Conservation (phyloP, 2,888 invertebrate genomes). For the Callyntrura sp. region DNA sequence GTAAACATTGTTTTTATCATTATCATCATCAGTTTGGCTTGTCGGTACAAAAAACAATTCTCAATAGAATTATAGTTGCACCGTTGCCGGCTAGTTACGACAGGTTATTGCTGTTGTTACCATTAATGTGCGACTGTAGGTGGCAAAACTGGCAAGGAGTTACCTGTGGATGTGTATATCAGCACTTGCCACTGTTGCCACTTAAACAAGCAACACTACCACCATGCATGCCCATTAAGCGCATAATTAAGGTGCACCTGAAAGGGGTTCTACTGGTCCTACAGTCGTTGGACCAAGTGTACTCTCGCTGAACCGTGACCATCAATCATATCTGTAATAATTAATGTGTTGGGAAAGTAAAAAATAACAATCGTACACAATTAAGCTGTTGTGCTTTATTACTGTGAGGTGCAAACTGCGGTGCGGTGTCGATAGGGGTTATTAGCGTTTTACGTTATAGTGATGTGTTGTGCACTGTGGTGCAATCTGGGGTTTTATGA, state of each 20-base stretch:
- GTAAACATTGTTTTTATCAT: neutral
- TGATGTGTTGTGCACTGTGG: too few relatives aligned
- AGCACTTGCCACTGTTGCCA: too few relatives aligned
- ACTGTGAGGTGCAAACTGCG: too few relatives aligned
- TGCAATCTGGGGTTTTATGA: neutral
- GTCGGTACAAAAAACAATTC: too few relatives aligned
- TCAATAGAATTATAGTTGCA: too few relatives aligned
- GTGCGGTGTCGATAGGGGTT: neutral
- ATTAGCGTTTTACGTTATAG: too few relatives aligned
- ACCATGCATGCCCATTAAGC: neutral
- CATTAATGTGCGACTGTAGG: too few relatives aligned
- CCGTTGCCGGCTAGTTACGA: too few relatives aligned
- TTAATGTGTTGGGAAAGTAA: constrained; percentile 68
- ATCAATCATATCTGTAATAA: constrained; percentile 60
- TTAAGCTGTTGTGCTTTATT: neutral
- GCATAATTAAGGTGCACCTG: neutral
- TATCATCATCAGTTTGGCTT: neutral
- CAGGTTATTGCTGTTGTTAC: too few relatives aligned
- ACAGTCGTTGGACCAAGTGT: too few relatives aligned
- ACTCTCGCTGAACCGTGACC: constrained; percentile 53
- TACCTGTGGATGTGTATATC: too few relatives aligned
- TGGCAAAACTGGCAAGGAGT: too few relatives aligned
- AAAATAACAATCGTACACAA: constrained; percentile 29
- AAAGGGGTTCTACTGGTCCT: neutral
- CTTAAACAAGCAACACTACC: neutral